Evolutionary conservation across 2,113 vertebrate species (phyloP), one percentile per base, ranked within the genome.

Genomic region (Lagopus muta): DNA sequence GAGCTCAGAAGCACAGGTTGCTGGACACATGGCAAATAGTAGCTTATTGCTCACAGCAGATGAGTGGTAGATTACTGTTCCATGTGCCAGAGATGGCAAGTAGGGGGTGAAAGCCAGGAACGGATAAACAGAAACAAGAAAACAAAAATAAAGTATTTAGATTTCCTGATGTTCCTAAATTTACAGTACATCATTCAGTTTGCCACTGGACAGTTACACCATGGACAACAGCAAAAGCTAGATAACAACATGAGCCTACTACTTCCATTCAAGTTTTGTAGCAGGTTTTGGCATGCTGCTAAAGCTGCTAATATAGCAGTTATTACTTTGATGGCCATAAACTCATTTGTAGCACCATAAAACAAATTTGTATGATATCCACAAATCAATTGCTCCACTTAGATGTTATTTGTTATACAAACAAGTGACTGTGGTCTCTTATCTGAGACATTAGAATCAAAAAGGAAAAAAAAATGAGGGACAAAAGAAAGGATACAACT

Each of bases 381-480:
- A 88, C 88, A 94, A 93, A 96, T 95, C 93, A 90, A 79, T 92
- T 91, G 57, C 77, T 94, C 69, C 40, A 74, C 82, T 95, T 93
- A 91, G 77, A 92, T 69, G 82, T 70, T 90, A 86, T 92, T 94
- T 93, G 80, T 96, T 85, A 66, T 24, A 85, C 64, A 90, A 90
- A 95, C 60, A 90, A 76, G 66, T 74, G 89, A 93, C 81, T 82
- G 66, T 55, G 61, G 57, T 78, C 82, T 80, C 91, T 84, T 36
- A 57, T 81, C 92, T 86, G 55, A 93, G 47, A 17, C 10, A 7
- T 73, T 66, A 54, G 82, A 91, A 76, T 22, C 45, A 95, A 94
- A 93, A 74, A 9, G 36, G 21, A 47, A 10, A 69, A 54, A 36
- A 47, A 36, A 52, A 43, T 7, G 36, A 30, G 34, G 30, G 47